phyloP scores from a whole-genome alignment of 2,797 vertebrate species.

The Oryzias sinensis region DNA sequence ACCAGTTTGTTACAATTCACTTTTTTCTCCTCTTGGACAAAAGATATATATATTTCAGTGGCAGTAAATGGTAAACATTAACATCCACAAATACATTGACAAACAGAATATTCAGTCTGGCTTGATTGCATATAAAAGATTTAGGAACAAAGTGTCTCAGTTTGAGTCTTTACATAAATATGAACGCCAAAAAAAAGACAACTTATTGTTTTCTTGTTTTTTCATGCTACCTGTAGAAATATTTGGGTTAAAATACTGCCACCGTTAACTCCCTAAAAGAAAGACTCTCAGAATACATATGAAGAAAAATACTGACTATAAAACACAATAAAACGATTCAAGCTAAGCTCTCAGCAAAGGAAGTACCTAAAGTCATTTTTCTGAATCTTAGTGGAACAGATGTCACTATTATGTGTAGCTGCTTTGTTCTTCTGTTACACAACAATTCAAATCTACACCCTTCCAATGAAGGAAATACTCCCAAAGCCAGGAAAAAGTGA shows the following conservation, averaged over 20 bases:
- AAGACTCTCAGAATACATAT: neutral
- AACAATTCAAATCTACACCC: conserved; percentile 53
- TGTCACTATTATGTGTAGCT: conserved; percentile 19
- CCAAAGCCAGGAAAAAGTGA: conserved; percentile 57
- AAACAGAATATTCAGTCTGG: conserved; percentile 15
- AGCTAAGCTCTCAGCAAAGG: conserved; percentile 21
- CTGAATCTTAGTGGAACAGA: conserved; percentile 23
- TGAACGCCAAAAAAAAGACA: neutral
- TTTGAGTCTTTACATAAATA: neutral
- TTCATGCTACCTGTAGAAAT: neutral
- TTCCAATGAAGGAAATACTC: conserved; percentile 43
- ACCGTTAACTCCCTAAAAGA: neutral
- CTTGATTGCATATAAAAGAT: conserved; percentile 21
- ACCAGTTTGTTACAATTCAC: conserved; percentile 1
- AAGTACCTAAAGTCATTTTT: conserved; percentile 31
- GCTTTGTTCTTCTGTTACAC: conserved; percentile 28
- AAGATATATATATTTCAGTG: conserved; percentile 1
- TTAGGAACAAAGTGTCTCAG: conserved; percentile 12
- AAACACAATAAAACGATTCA: conserved; percentile 33
- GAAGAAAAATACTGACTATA: conserved; percentile 1
- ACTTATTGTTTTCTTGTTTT: neutral
- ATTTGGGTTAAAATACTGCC: neutral
- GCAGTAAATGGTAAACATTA: conserved; percentile 12
- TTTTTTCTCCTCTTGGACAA: conserved; percentile 19
- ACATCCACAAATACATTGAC: neutral